Evolutionary conservation across 2,797 vertebrate species (phyloP).

Genomic region (Aeoliscus strigatus): DNA sequence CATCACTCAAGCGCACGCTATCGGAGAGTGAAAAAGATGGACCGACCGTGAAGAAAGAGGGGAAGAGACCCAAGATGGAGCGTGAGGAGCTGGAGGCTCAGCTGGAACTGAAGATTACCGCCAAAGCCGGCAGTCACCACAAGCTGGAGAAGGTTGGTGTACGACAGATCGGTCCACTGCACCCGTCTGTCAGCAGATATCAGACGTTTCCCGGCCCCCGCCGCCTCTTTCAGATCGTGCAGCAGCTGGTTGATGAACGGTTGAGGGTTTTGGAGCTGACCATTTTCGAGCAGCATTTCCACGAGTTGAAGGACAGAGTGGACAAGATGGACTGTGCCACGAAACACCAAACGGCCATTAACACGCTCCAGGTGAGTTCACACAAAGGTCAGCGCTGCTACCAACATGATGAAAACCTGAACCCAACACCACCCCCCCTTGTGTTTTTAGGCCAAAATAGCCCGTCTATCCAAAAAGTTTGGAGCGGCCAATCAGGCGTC

Average conservation of each 20-base stretch:
- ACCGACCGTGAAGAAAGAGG: constrained; percentile 54
- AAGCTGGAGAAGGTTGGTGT: constrained; percentile 87
- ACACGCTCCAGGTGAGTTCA: constrained; percentile 73
- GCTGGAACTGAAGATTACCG: constrained; percentile 92
- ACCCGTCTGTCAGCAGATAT: neutral
- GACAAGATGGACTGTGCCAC: constrained; percentile 89
- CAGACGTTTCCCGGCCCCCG: no score
- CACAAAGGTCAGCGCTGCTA: no score
- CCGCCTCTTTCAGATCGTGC: constrained; percentile 86
- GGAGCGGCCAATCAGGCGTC: constrained; percentile 85
- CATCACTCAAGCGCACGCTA: constrained; percentile 72
- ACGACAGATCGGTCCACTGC: no score
- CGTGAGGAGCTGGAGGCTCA: constrained; percentile 89
- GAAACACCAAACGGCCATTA: constrained; percentile 84
- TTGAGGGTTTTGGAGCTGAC: constrained; percentile 80
- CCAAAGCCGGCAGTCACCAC: constrained; percentile 76
- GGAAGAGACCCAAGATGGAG: constrained; percentile 73
- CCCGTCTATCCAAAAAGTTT: constrained; percentile 89
- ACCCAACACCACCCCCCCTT: constrained; percentile 1
- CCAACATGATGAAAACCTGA: no score
- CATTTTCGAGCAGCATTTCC: constrained; percentile 85
- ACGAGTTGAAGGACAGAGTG: constrained; percentile 87
- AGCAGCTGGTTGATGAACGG: constrained; percentile 88
- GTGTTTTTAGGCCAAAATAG: constrained; percentile 84
- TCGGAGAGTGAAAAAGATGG: constrained; percentile 65